Evolutionary conservation across 2,113 vertebrate species (phyloP).

Genomic region (rat (Rattus norvegicus)): DNA sequence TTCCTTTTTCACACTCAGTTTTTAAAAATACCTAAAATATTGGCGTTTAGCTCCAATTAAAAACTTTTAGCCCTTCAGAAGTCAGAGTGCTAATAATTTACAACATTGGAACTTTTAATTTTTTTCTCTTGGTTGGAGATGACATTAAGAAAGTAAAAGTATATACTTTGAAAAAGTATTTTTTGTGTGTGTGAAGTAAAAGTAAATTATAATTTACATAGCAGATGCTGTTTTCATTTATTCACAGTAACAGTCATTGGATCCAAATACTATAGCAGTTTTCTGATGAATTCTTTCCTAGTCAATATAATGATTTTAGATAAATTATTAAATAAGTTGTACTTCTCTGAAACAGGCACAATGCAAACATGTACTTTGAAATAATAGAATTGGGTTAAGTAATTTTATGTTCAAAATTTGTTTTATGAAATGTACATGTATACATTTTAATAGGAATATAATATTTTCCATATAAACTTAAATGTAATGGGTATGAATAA

Average conservation of each 20-base stretch:
- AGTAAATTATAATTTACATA: slow-evolving; percentile 21
- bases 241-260: not conserved
- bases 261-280: not conserved
- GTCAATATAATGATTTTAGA: slow-evolving; percentile 32
- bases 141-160: slow-evolving; percentile 36
- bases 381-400: not conserved
- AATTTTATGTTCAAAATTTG: not conserved
- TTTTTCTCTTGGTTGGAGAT: not conserved
- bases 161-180: not conserved
- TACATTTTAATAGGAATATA: slow-evolving; percentile 25
- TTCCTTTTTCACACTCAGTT: not conserved
- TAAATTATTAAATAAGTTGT: slow-evolving; percentile 18
- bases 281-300: slow-evolving; percentile 20
- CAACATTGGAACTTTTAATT: not conserved
- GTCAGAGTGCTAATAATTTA: slow-evolving; percentile 1
- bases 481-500: not conserved
- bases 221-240: not conserved
- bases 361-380: slow-evolving; percentile 20
- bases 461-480: slow-evolving; percentile 5
- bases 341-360: slow-evolving; percentile 48
- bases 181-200: not conserved
- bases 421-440: not conserved
- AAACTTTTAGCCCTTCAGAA: slow-evolving; percentile 23
- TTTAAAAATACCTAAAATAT: slow-evolving; percentile 31
- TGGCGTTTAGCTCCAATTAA: not conserved